These are phyloP conservation scores for Drosophila flavopinicola DNA, from an alignment of 2,888 invertebrate genomes.

Conservation along the genomic window DNA sequence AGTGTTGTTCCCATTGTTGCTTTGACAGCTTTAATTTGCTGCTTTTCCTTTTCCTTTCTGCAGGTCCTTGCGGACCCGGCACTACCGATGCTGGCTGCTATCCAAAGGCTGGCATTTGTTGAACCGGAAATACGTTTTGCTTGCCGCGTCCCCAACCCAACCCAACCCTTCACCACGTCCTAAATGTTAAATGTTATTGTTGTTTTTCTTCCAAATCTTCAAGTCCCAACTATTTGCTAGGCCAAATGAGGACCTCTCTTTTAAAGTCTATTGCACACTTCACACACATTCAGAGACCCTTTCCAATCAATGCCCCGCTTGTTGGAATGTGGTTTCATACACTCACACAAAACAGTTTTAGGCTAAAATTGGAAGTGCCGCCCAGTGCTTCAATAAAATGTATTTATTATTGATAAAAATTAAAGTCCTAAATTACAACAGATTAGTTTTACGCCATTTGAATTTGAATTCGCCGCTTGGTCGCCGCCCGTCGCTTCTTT, in stretches of 20 bases:
- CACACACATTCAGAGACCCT: neutral
- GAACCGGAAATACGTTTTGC: slow-evolving; percentile 46
- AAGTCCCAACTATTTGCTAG: slow-evolving; percentile 45
- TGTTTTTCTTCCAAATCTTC: slow-evolving; percentile 50
- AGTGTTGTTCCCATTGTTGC: slow-evolving; percentile 22
- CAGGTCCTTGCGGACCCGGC: slow-evolving; percentile 59
- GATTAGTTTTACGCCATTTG: slow-evolving; percentile 60
- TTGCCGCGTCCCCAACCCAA: slow-evolving; percentile 44
- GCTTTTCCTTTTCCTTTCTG: neutral
- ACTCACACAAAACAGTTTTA: neutral
- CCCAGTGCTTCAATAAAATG: slow-evolving; percentile 16
- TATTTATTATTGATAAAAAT: slow-evolving; percentile 36
- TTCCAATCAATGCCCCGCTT: no score
- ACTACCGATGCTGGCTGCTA: slow-evolving; percentile 49
- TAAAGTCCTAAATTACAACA: slow-evolving; percentile 23
- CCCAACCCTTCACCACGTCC: slow-evolving; percentile 6
- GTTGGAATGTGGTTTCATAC: no score
- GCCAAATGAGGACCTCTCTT: slow-evolving; percentile 4
- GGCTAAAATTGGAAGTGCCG: slow-evolving; percentile 36
- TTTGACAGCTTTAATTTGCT: neutral
- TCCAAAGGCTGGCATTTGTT: slow-evolving; percentile 83
- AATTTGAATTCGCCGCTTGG: slow-evolving; percentile 76
- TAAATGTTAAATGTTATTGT: slow-evolving; percentile 36
- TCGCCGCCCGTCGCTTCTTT: slow-evolving; percentile 83
- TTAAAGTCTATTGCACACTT: neutral